Evolutionary conservation across 1,140 invertebrate genomes (phyloP).

Genomic region (Euwallacea similis): DNA sequence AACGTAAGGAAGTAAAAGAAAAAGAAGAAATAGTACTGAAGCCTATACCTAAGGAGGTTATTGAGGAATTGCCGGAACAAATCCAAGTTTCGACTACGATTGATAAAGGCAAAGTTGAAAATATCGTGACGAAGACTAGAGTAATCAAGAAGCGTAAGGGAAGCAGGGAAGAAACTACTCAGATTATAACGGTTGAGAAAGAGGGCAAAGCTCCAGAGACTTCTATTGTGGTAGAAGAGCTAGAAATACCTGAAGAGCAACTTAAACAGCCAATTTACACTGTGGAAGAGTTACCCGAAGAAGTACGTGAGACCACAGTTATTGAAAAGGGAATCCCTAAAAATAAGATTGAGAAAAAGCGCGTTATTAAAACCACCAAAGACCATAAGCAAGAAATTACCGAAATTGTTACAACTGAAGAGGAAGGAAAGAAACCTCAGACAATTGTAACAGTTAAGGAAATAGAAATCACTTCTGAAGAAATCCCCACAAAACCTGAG

Average conservation of each 20-base stretch:
- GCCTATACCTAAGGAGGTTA: slow-evolving; percentile 37
- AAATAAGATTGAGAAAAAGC: slow-evolving; percentile 48
- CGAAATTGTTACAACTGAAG: slow-evolving; percentile 47
- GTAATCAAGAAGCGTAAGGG: slow-evolving; percentile 47
- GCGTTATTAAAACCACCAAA: slow-evolving; percentile 50
- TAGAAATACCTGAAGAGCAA: slow-evolving; percentile 46
- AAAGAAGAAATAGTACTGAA: slow-evolving; percentile 51
- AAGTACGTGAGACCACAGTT: slow-evolving; percentile 39
- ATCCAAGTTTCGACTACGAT: slow-evolving; percentile 24
- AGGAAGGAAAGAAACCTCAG: slow-evolving; percentile 43
- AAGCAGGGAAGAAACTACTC: slow-evolving; percentile 41
- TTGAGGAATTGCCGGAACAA: slow-evolving; percentile 51
- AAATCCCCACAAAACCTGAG: slow-evolving; percentile 36
- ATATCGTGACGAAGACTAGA: slow-evolving; percentile 46
- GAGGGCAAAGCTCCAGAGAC: slow-evolving; percentile 37
- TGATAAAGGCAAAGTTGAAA: slow-evolving; percentile 48
- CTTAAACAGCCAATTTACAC: slow-evolving; percentile 44
- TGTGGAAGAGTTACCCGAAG: slow-evolving; percentile 46
- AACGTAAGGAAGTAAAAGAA: slow-evolving; percentile 51
- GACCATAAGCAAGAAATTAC: slow-evolving; percentile 47
- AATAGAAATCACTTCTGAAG: slow-evolving; percentile 18
- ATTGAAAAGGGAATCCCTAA: slow-evolving; percentile 45
- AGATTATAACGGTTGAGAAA: slow-evolving; percentile 44
- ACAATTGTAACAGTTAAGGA: slow-evolving; percentile 36
- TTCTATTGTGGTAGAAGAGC: slow-evolving; percentile 42